A percentile compares a stretch with the other conserved stretches of the same genome.
These are phyloP conservation scores for Microplitis mediator DNA, from an alignment of 1,140 invertebrate species.

Conservation along the genomic window DNA sequence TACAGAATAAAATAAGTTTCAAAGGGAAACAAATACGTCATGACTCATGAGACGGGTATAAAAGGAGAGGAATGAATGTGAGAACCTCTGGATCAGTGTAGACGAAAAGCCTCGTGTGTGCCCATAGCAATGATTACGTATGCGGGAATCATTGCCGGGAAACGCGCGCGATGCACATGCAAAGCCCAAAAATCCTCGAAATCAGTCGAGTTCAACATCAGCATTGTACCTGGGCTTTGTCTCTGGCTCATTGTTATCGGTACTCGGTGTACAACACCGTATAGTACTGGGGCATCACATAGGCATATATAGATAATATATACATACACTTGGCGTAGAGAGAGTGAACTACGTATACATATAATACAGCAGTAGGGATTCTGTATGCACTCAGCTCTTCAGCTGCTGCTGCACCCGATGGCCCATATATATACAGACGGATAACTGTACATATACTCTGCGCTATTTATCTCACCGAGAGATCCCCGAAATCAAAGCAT, in stretches of 20 bases:
- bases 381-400: too few species aligned
- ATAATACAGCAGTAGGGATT: too few species aligned
- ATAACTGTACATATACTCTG: too few species aligned
- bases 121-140: constrained; percentile 57
- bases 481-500: neutral
- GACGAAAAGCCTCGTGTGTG: constrained; percentile 37
- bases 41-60: too few species aligned
- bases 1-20: too few species aligned
- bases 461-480: too few species aligned
- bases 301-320: too few species aligned
- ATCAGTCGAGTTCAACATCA: constrained; percentile 63
- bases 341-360: too few species aligned
- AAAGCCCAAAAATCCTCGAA: constrained; percentile 62
- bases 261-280: constrained; percentile 35
- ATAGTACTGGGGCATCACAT: neutral
- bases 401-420: too few species aligned
- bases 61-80: constrained; percentile 17
- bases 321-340: too few species aligned
- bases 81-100: constrained; percentile 34
- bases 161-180: constrained; percentile 52
- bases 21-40: too few species aligned
- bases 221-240: constrained; percentile 60
- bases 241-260: constrained; percentile 59
- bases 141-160: constrained; percentile 59
- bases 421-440: too few species aligned